These are phyloP conservation scores for Kryphioiulus occultus DNA, from an alignment of 2,888 invertebrate genomes.

Conservation along the genomic window DNA sequence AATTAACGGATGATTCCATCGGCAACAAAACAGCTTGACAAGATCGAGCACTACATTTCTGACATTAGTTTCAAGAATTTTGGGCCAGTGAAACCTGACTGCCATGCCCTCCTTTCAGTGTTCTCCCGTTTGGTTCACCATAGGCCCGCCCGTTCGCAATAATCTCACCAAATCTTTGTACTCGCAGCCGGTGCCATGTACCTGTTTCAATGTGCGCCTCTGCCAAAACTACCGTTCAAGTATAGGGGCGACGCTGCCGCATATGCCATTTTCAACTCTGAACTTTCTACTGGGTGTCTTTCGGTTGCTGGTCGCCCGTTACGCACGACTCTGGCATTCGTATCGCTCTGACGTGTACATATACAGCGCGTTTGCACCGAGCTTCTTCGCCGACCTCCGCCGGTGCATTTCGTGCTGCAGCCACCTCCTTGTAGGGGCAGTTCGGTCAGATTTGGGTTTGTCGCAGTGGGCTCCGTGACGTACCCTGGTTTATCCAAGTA, in stretches of 20 bases:
- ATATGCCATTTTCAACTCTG: neutral
- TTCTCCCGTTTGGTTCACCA: neutral
- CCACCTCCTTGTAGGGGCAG: no score
- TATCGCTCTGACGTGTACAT: neutral
- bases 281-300: neutral
- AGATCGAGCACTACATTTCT: neutral
- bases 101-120: neutral
- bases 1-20: no score
- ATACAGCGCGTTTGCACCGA: neutral
- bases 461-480: no score
- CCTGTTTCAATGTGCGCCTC: neutral
- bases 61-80: no score
- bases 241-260: neutral
- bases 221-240: neutral
- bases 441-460: no score
- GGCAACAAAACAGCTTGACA: no score
- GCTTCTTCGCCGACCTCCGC: neutral
- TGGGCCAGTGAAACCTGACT: no score
- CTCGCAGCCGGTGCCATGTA: neutral
- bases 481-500: no score
- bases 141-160: slow-evolving; percentile 3
- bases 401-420: neutral
- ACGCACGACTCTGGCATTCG: neutral
- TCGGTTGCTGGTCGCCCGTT: neutral
- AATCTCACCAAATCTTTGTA: neutral